Percentiles rank a stretch among this genome's conserved stretches.
phyloP scores from a whole-genome alignment of 2,888 invertebrate species.

The Cyrtodaria siliqua region DNA sequence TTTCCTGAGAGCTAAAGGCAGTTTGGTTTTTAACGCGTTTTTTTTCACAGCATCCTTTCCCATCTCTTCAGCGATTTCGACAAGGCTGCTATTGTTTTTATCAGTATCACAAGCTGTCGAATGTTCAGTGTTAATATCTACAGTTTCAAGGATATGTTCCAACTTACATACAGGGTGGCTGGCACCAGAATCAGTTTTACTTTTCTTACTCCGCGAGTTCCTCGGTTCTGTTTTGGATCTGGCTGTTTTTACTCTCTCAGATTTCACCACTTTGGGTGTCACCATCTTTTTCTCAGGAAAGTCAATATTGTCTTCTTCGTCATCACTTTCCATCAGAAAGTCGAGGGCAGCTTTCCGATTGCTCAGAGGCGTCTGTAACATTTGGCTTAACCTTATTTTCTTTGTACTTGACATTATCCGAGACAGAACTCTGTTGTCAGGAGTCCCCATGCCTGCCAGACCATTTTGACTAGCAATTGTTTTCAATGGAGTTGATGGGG shows the following conservation, averaged over 20 bases:
- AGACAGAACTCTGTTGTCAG: constrained; percentile 7
- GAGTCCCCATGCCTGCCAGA: constrained; percentile 6
- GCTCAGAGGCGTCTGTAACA: constrained; percentile 58
- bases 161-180: too few species aligned
- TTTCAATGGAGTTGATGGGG: constrained; percentile 14
- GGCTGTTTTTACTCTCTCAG: constrained; percentile 2
- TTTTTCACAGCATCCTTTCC: not conserved
- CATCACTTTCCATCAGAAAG: constrained; percentile 57
- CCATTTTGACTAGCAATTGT: not conserved
- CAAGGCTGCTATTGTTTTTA: not conserved
- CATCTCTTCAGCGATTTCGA: not conserved
- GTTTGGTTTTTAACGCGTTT: not conserved
- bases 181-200: not conserved
- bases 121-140: too few species aligned
- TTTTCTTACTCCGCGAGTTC: not conserved
- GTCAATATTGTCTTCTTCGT: constrained; percentile 51
- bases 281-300: constrained; percentile 50
- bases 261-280: constrained; percentile 41
- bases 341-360: constrained; percentile 55
- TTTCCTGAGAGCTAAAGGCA: not conserved
- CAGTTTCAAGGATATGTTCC: too few species aligned
- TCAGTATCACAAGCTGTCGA: too few species aligned
- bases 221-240: constrained; percentile 7
- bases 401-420: constrained; percentile 6
- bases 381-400: constrained; percentile 9